Evolutionary conservation across 2,113 vertebrate species (phyloP).

Genomic region (Carettochelys insculpta): DNA sequence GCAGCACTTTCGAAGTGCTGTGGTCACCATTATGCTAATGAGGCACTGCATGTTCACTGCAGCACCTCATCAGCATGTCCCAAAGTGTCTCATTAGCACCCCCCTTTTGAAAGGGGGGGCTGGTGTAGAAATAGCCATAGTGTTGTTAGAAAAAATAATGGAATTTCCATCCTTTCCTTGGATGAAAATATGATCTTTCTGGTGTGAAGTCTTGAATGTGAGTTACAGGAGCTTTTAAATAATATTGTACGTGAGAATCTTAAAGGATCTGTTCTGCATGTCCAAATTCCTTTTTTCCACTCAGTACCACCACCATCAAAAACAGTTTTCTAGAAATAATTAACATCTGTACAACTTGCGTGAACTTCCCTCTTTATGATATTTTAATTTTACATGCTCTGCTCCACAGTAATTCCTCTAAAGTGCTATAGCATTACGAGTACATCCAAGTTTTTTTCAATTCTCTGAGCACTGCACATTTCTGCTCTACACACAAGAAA

Average conservation of each 20-base stretch:
- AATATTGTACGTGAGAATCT: background rate
- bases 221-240: background rate
- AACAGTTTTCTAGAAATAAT: background rate
- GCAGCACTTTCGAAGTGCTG: too few species aligned
- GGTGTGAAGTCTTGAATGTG: background rate
- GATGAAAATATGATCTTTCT: background rate
- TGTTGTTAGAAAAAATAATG: background rate
- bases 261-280: background rate
- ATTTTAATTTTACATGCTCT: background rate
- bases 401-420: constrained; percentile 3
- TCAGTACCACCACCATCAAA: background rate
- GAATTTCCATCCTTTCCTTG: background rate
- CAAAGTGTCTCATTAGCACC: too few species aligned
- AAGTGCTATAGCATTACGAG: background rate
- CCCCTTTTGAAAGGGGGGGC: too few species aligned
- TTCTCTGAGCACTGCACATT: background rate
- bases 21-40: too few species aligned
- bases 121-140: too few species aligned
- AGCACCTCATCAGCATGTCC: too few species aligned
- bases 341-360: background rate
- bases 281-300: background rate
- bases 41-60: too few species aligned
- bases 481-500: accelerated
- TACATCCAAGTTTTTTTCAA: constrained; percentile 5
- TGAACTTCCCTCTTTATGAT: background rate